These are phyloP conservation scores for Brachionus rotundiformis DNA, from an alignment of 1,140 invertebrate species.

Conservation along the genomic window DNA sequence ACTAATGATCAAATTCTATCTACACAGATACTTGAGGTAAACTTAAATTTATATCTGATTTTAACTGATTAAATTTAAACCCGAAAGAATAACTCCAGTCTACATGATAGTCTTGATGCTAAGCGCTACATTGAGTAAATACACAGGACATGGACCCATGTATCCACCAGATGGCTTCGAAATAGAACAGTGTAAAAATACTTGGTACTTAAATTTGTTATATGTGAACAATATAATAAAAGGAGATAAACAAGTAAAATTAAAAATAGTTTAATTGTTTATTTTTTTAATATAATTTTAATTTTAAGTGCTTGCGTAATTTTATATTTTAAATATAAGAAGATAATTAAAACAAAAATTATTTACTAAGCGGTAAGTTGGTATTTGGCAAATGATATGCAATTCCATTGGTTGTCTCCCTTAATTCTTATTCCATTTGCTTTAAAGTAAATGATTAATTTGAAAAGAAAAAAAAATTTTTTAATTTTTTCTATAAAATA, in stretches of 20 bases:
- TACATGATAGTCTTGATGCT: conserved; percentile 29
- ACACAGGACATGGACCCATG: conserved; percentile 9
- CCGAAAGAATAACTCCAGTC: conserved; percentile 21
- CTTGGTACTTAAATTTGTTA: conserved; percentile 28
- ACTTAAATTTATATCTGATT: not conserved
- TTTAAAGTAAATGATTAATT: not conserved
- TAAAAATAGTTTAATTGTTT: not conserved
- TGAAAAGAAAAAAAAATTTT: no score
- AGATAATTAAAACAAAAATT: not conserved
- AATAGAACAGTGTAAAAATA: not conserved
- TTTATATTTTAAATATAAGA: not conserved
- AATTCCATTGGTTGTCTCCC: conserved; percentile 73
- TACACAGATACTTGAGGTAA: conserved; percentile 45
- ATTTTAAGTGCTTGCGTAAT: conserved; percentile 40
- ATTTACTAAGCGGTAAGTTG: conserved; percentile 68
- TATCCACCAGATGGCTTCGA: conserved; percentile 27
- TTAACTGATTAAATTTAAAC: not conserved
- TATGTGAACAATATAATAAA: conserved; percentile 41
- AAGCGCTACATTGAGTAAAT: conserved; percentile 2
- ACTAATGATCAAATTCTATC: conserved; percentile 32
- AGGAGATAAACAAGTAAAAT: not conserved
- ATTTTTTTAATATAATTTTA: not conserved
- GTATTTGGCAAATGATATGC: conserved; percentile 81
- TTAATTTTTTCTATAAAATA: not conserved
- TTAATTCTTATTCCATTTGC: conserved; percentile 65